Evolutionary conservation across 1,140 invertebrate genomes (phyloP).

Genomic region (Idris sp.): DNA sequence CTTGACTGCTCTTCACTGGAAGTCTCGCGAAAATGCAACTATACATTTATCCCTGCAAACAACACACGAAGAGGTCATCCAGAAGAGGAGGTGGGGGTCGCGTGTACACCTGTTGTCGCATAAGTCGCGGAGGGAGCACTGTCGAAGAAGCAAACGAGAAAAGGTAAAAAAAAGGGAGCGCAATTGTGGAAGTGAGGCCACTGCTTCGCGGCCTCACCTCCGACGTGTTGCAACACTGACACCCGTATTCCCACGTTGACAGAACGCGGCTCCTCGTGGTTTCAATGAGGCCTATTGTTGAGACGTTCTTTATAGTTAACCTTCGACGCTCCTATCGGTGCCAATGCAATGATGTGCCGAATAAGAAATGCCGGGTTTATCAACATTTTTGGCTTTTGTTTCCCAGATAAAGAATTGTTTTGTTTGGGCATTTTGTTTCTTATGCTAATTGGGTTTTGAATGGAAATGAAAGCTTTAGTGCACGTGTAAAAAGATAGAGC

Average conservation of each 20-base stretch:
- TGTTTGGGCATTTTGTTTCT: too few relatives aligned
- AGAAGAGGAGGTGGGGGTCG: conserved; percentile 34
- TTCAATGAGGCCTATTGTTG: conserved; percentile 57
- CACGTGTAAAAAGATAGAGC: too few relatives aligned
- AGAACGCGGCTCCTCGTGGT: conserved; percentile 52
- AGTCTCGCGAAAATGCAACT: conserved; percentile 65
- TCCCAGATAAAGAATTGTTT: too few relatives aligned
- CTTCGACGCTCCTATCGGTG: conserved; percentile 43
- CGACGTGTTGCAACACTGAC: conserved; percentile 60
- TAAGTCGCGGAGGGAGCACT: conserved; percentile 50
- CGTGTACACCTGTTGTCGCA: conserved; percentile 64
- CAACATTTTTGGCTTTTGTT: neutral
- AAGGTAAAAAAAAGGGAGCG: conserved; percentile 59
- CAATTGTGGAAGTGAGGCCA: conserved; percentile 56
- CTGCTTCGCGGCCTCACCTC: conserved; percentile 52
- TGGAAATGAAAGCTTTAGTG: too few relatives aligned
- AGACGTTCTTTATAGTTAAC: conserved; percentile 39
- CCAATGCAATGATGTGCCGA: conserved; percentile 29
- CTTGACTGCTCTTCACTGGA: conserved; percentile 68
- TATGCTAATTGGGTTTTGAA: too few relatives aligned
- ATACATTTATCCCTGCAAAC: conserved; percentile 73
- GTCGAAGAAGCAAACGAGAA: conserved; percentile 58
- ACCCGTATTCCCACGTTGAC: conserved; percentile 66
- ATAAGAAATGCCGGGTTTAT: conserved; percentile 1
- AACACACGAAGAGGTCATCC: conserved; percentile 74